These are phyloP conservation scores for Fopius arisanus DNA, from an alignment of 1,140 invertebrate genomes.

Conservation along the genomic window DNA sequence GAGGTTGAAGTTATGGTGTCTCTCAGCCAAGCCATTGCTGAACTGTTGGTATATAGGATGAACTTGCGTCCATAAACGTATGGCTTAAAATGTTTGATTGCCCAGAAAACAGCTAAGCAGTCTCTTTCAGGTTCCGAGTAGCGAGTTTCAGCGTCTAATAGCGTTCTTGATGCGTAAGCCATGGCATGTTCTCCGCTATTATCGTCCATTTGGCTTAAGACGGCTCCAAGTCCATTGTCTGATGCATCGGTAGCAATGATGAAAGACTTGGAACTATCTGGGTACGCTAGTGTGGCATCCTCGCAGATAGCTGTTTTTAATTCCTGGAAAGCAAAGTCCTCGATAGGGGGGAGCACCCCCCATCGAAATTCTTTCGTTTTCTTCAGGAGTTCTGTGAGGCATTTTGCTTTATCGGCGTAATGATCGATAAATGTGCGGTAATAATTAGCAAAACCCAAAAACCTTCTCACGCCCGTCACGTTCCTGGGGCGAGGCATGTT, in stretches of 20 bases:
- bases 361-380: too few species aligned
- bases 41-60: slow-evolving; percentile 58
- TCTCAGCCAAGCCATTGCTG: slow-evolving; percentile 52
- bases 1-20: not conserved
- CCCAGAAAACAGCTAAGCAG: slow-evolving; percentile 40
- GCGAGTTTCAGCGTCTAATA: slow-evolving; percentile 42
- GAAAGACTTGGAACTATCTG: slow-evolving; percentile 35
- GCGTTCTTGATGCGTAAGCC: slow-evolving; percentile 36
- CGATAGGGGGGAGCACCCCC: too few species aligned
- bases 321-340: too few species aligned
- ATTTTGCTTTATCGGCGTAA: slow-evolving; percentile 42
- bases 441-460: slow-evolving; percentile 36
- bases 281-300: slow-evolving; percentile 35
- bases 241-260: slow-evolving; percentile 36
- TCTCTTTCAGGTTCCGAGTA: slow-evolving; percentile 38
- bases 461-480: too few species aligned
- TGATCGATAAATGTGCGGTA: slow-evolving; percentile 41
- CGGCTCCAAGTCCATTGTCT: slow-evolving; percentile 28
- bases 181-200: slow-evolving; percentile 28
- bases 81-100: slow-evolving; percentile 50
- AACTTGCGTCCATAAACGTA: slow-evolving; percentile 61
- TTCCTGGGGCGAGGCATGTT: too few species aligned
- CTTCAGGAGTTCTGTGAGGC: slow-evolving; percentile 34
- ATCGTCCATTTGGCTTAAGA: slow-evolving; percentile 25
- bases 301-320: slow-evolving; percentile 30